Conservation (phyloP, 2,113 vertebrate species). For the Sinocyclocheilus anophthalmus region DNA sequence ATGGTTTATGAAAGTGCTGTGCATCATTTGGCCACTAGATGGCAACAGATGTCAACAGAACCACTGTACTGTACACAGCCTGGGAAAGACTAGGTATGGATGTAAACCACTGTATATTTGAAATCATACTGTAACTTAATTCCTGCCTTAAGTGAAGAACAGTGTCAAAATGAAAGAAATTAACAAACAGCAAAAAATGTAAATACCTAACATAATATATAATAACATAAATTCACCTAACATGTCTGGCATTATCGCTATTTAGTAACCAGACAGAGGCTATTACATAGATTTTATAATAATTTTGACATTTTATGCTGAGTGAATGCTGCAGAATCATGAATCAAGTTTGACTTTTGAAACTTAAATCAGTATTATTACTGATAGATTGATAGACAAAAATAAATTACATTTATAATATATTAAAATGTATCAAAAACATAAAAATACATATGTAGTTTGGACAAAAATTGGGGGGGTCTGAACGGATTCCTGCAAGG, state of each 20-base stretch:
- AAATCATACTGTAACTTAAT: no score
- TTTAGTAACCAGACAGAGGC: neutral
- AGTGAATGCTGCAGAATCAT: neutral
- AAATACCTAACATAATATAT: neutral
- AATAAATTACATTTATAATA: no score
- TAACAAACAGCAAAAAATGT: neutral
- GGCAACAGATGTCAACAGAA: constrained; percentile 63
- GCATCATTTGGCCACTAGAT: constrained; percentile 63
- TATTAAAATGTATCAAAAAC: neutral
- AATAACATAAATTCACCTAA: neutral
- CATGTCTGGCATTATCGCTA: neutral
- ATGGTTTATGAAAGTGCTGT: neutral
- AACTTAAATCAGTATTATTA: neutral
- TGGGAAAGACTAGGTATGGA: neutral
- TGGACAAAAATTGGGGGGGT: neutral
- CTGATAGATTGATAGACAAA: no score
- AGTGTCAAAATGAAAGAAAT: neutral
- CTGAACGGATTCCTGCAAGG: neutral
- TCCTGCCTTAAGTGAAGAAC: neutral
- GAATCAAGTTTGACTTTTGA: neutral
- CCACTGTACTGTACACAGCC: neutral
- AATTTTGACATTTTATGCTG: neutral
- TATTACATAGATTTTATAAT: neutral
- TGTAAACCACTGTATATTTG: no score
- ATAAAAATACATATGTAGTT: neutral